Percentiles rank a stretch among this genome's conserved stretches.
These are phyloP conservation scores for Synchiropus splendidus DNA, from an alignment of 2,113 vertebrate species.

Conservation along the genomic window DNA sequence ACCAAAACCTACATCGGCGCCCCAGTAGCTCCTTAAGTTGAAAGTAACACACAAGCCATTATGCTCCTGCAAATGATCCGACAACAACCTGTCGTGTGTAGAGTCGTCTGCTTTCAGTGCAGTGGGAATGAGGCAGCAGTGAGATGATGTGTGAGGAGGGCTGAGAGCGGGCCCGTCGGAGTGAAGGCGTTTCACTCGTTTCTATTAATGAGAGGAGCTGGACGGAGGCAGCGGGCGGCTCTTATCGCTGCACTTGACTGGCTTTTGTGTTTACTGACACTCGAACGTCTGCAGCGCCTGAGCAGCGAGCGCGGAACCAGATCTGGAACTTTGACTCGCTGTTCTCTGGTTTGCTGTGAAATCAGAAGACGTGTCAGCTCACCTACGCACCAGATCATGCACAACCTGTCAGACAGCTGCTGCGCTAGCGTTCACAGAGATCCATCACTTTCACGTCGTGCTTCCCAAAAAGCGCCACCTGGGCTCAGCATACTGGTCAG, in stretches of 20 bases:
- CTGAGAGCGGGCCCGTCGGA: no score
- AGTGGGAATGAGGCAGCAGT: slow-evolving; percentile 13
- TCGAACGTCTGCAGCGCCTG: no score
- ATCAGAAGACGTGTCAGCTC: slow-evolving; percentile 8
- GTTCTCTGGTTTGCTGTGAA: slow-evolving; percentile 14
- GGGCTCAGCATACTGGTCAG: slow-evolving; percentile 25
- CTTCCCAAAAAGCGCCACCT: slow-evolving; percentile 48
- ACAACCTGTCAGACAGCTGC: slow-evolving; percentile 38
- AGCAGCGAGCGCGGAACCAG: slow-evolving; percentile 4
- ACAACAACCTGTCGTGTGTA: slow-evolving; percentile 16
- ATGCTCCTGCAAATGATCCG: slow-evolving; percentile 18
- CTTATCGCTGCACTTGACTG: no score
- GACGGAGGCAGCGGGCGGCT: no score
- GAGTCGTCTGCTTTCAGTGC: slow-evolving; percentile 12
- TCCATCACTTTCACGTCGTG: slow-evolving; percentile 36
- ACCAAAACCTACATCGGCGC: slow-evolving; percentile 10
- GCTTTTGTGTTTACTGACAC: no score
- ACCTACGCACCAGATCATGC: slow-evolving; percentile 50
- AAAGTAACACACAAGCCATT: slow-evolving; percentile 30
- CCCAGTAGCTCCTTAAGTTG: slow-evolving; percentile 18
- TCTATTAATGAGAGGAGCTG: slow-evolving; percentile 24
- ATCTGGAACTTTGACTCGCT: slow-evolving; percentile 13
- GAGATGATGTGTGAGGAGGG: slow-evolving; percentile 10
- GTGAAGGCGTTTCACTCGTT: slow-evolving; percentile 28
- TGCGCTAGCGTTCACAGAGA: slow-evolving; percentile 19